These are phyloP conservation scores for Brachionus rotundiformis DNA, from an alignment of 1,140 invertebrate genomes.

Conservation along the genomic window DNA sequence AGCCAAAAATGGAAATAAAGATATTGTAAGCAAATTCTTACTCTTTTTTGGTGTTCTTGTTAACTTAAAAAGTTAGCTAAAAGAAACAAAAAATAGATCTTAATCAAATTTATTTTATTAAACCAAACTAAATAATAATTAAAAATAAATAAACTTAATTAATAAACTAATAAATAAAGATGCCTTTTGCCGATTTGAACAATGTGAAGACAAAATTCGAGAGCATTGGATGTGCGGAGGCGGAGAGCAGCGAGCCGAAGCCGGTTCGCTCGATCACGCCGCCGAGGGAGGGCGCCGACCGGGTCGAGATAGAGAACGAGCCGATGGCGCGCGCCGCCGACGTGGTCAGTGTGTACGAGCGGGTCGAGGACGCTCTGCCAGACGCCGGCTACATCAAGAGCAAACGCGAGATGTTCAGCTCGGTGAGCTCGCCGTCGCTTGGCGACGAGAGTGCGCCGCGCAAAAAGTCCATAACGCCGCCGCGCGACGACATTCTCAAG, in stretches of 20 bases:
- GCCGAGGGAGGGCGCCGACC: constrained; percentile 42
- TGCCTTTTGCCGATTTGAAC: constrained; percentile 42
- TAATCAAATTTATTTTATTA: too few relatives aligned
- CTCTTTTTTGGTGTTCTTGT: not conserved
- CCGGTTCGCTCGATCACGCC: constrained; percentile 29
- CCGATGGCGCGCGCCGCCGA: constrained; percentile 18
- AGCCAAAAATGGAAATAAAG: constrained; percentile 36
- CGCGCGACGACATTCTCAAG: constrained; percentile 1
- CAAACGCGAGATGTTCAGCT: not conserved
- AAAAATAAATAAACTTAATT: too few relatives aligned
- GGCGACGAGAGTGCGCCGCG: not conserved
- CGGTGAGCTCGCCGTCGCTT: not conserved
- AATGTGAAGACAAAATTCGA: constrained; percentile 48
- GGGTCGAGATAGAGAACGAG: constrained; percentile 41
- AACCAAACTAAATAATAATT: too few relatives aligned
- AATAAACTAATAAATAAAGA: not conserved
- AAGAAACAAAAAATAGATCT: too few relatives aligned
- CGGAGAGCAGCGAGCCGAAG: not conserved
- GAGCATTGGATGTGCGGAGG: not conserved
- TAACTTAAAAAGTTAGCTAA: too few relatives aligned
- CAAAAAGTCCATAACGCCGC: constrained; percentile 41
- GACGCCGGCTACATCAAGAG: constrained; percentile 30
- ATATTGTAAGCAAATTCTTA: constrained; percentile 39
- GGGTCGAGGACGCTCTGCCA: constrained; percentile 3
- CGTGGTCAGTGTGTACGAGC: constrained; percentile 21